These are phyloP conservation scores for Neosilurus hyrtlii DNA, from an alignment of 2,797 vertebrate species.

Conservation along the genomic window DNA sequence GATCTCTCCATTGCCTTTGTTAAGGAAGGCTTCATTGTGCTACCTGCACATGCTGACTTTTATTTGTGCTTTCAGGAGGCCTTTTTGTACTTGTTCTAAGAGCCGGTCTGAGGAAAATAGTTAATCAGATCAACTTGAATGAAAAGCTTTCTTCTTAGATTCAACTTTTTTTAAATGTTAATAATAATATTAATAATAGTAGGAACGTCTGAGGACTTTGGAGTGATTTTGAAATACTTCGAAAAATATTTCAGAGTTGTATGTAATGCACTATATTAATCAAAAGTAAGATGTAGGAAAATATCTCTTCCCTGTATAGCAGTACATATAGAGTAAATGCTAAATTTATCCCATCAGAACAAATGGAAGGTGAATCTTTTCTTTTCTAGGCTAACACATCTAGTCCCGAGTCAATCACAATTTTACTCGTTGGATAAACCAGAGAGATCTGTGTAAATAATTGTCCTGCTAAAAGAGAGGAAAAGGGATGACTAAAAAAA, in stretches of 20 bases:
- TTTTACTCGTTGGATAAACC: conserved; percentile 28
- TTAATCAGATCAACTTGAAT: conserved; percentile 70
- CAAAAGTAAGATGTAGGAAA: neutral
- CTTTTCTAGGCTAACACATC: conserved; percentile 18
- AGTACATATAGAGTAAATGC: neutral
- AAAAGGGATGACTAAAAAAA: conserved; percentile 55
- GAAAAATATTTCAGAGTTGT: neutral
- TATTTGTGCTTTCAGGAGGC: conserved; percentile 70
- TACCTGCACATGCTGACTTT: conserved; percentile 73
- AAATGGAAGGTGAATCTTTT: conserved; percentile 10
- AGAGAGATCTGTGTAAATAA: conserved; percentile 41
- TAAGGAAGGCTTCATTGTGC: conserved; percentile 72
- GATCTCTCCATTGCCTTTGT: conserved; percentile 72
- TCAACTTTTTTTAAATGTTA: conserved; percentile 47
- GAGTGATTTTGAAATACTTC: neutral
- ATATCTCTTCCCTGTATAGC: neutral
- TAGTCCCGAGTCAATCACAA: conserved; percentile 22
- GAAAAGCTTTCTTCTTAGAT: conserved; percentile 48
- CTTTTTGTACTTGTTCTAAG: conserved; percentile 62
- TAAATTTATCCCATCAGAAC: neutral
- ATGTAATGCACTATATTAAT: neutral
- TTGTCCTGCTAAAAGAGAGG: conserved; percentile 32
- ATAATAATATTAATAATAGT: conserved; percentile 14
- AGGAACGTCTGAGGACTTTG: neutral
- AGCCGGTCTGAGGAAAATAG: conserved; percentile 62